Evolutionary conservation across 2,888 invertebrate genomes (phyloP).

Genomic region (Entomobrya multifasciata): DNA sequence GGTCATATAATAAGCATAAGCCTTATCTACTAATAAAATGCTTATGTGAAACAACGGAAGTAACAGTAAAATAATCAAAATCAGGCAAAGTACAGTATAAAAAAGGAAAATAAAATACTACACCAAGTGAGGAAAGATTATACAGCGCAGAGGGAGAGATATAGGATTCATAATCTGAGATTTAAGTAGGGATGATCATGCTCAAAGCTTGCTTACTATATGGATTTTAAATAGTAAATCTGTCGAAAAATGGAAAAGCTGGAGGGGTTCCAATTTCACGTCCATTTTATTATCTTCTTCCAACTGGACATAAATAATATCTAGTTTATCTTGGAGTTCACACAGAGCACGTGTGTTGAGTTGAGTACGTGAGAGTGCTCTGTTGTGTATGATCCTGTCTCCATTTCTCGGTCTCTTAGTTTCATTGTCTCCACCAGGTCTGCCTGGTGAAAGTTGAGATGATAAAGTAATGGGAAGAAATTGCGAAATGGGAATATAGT

Average conservation of each 20-base stretch:
- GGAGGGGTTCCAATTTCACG: slow-evolving; percentile 61
- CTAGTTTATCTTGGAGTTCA: slow-evolving; percentile 25
- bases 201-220: neutral
- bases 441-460: slow-evolving; percentile 46
- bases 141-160: neutral
- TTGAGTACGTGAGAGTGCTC: neutral
- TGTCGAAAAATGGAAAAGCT: slow-evolving; percentile 51
- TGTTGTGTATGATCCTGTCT: neutral
- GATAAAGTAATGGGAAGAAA: slow-evolving; percentile 35
- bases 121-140: neutral
- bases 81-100: neutral
- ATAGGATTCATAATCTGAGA: slow-evolving; percentile 4
- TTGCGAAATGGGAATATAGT: slow-evolving; percentile 49
- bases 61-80: neutral
- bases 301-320: slow-evolving; percentile 54
- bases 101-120: slow-evolving; percentile 8
- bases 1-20: neutral
- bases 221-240: slow-evolving; percentile 53
- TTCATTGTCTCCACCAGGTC: no score
- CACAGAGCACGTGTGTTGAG: neutral
- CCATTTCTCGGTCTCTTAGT: slow-evolving; percentile 1
- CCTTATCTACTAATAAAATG: neutral
- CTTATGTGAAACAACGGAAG: neutral
- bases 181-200: slow-evolving; percentile 15
- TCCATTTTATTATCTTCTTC: slow-evolving; percentile 26